phyloP scores from a whole-genome alignment of 2,113 vertebrate genomes.

The Sorex araneus region DNA sequence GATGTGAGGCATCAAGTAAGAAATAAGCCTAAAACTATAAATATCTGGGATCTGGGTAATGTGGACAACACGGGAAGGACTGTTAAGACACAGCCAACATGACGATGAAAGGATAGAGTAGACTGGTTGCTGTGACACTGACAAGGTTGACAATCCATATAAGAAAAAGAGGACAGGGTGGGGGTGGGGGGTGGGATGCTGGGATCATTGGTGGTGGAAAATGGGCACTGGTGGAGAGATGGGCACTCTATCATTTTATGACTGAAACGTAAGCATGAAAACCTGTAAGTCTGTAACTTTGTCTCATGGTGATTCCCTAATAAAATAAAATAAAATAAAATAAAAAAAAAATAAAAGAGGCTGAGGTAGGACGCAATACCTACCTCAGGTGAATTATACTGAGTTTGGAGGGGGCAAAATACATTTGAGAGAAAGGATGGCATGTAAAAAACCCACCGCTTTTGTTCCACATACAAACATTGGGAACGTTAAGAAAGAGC shows the following conservation, averaged over 20 bases:
- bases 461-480: background rate
- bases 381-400: background rate
- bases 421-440: background rate
- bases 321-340: too few relatives aligned
- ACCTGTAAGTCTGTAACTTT: too few relatives aligned
- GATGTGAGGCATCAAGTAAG: background rate
- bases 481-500: background rate
- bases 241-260: too few relatives aligned
- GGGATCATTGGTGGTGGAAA: too few relatives aligned
- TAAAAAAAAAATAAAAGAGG: too few relatives aligned
- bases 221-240: too few relatives aligned
- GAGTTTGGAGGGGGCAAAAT: background rate
- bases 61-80: background rate
- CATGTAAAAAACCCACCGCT: background rate
- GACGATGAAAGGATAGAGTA: background rate
- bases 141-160: background rate
- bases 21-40: background rate
- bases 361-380: background rate
- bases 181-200: too few relatives aligned
- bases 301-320: too few relatives aligned
- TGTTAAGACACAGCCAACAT: background rate
- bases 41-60: background rate
- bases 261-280: too few relatives aligned
- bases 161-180: background rate
- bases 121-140: background rate